Percentiles rank a stretch among this genome's conserved stretches.
Evolutionary conservation across 2,888 invertebrate species (phyloP).

Genomic region (Tetragonisca angustula): DNA sequence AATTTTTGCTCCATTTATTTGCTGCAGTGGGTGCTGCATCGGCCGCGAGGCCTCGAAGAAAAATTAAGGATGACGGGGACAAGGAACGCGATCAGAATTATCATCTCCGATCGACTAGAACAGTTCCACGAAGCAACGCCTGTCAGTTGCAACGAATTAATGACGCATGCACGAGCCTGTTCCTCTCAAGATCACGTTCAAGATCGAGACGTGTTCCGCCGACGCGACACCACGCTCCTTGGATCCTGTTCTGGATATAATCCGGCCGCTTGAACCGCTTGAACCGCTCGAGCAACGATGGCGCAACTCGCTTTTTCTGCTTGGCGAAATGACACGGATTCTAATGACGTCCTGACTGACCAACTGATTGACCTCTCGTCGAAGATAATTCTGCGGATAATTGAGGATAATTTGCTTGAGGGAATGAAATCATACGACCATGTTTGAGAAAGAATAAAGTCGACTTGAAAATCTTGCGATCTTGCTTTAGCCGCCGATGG

Average conservation of each 20-base stretch:
- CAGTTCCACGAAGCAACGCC: slow-evolving; percentile 16
- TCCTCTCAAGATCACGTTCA: slow-evolving; percentile 50
- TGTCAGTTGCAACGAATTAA: slow-evolving; percentile 56
- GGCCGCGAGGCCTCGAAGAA: not conserved
- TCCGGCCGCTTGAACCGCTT: not conserved
- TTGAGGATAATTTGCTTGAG: no score
- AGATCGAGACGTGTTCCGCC: slow-evolving; percentile 37
- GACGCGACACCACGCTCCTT: not conserved
- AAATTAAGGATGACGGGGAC: slow-evolving; percentile 19
- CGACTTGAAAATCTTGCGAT: no score
- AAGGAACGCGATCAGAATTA: slow-evolving; percentile 10
- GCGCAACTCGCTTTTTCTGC: slow-evolving; percentile 7
- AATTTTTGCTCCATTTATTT: slow-evolving; percentile 37
- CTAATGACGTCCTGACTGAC: not conserved
- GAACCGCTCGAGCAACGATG: not conserved
- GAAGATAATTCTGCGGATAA: not conserved
- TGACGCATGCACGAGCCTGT: slow-evolving; percentile 39
- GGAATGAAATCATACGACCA: no score
- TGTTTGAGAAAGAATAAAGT: no score
- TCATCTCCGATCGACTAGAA: slow-evolving; percentile 12
- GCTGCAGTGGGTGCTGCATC: not conserved
- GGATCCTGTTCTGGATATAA: not conserved
- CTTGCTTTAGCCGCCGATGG: no score
- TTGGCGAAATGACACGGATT: not conserved
- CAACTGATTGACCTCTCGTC: not conserved